Evolutionary conservation across 2,797 vertebrate genomes (phyloP), one percentile per base, ranked within the genome.

Genomic region (Hyperoplus immaculatus): DNA sequence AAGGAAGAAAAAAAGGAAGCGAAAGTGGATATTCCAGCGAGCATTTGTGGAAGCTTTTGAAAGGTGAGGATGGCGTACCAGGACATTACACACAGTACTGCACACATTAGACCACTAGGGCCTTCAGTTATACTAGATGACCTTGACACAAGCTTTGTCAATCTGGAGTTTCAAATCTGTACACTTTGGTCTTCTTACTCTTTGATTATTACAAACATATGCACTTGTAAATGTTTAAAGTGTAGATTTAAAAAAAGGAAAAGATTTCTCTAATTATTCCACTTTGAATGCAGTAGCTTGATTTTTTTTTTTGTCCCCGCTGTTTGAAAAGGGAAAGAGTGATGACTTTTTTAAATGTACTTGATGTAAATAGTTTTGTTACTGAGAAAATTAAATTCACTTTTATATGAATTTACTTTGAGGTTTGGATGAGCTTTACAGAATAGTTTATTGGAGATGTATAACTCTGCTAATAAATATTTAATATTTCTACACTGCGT

Each of bases 381-480:
- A 54, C 51, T 56, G 43, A 41, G 43, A 43, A 41, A 10, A 54
- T 16, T 2, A 29, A 29, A 13, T 7, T 18, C 1, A 41, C 12
- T 56, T 6, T 2, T 50, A 36, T 29, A 13, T 47, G 7, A 70
- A 12, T 41, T 60, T 4, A 36, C 3, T 38, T 58, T 4, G 38
- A 57, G 2, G 21, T 67, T 71, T 46, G 0, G 0, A 43, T 56
- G 18, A 29, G 45, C 8, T 53, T 4, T n/a, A 15, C 7, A 39
- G 3, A 50, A 21, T 49, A 3, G 63, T 60, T 78, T 75, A 61
- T 51, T 59, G 3, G 15, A 70, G 43, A 3, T 67, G 21, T 45
- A 74, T 69, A 16, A 66, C 77, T 58, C 6, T 64, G 50, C 36
- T 69, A 77, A 81, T 82, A 78, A 82, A 75, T 71, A n/a, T 80